Conservation (phyloP, 2,888 invertebrate genomes). For the Lithophane semibrunnea region DNA sequence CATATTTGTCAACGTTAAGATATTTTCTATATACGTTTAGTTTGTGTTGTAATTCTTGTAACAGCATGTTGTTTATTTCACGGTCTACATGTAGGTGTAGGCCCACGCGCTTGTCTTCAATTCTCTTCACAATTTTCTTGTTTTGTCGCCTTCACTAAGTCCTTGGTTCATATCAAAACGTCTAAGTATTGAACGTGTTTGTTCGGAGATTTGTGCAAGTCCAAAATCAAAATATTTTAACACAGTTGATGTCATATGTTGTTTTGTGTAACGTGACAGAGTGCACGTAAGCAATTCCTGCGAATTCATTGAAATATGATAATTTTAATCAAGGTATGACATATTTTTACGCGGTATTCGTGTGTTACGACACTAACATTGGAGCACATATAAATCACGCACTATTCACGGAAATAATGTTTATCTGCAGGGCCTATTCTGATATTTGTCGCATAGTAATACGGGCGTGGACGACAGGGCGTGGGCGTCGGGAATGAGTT, state of each 20-base stretch:
- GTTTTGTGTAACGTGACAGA: constrained; percentile 40
- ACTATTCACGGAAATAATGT: constrained; percentile 63
- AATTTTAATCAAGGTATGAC: constrained; percentile 41
- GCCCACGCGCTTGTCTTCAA: constrained; percentile 70
- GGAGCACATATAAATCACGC: constrained; percentile 45
- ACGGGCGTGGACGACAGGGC: constrained; percentile 70
- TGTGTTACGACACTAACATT: constrained; percentile 34
- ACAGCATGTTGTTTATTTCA: constrained; percentile 67
- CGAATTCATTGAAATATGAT: constrained; percentile 31
- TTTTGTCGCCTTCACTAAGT: constrained; percentile 66
- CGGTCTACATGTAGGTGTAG: constrained; percentile 70
- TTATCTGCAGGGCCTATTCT: constrained; percentile 67
- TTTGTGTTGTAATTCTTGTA: constrained; percentile 59
- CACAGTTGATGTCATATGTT: constrained; percentile 34
- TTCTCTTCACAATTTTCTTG: constrained; percentile 65
- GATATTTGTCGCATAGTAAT: constrained; percentile 75
- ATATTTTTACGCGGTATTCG: constrained; percentile 44
- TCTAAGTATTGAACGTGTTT: constrained; percentile 24
- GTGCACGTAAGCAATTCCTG: constrained; percentile 38
- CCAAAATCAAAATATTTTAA: constrained; percentile 13
- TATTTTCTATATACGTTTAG: constrained; percentile 53
- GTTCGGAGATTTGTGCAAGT: constrained; percentile 22
- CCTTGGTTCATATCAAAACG: constrained; percentile 55
- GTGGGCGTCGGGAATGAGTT: constrained; percentile 83
- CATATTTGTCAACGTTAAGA: constrained; percentile 58